Evolutionary conservation across 2,888 invertebrate genomes (phyloP), one percentile per base, ranked within the genome.

Genomic region (Chorisops tibialis): DNA sequence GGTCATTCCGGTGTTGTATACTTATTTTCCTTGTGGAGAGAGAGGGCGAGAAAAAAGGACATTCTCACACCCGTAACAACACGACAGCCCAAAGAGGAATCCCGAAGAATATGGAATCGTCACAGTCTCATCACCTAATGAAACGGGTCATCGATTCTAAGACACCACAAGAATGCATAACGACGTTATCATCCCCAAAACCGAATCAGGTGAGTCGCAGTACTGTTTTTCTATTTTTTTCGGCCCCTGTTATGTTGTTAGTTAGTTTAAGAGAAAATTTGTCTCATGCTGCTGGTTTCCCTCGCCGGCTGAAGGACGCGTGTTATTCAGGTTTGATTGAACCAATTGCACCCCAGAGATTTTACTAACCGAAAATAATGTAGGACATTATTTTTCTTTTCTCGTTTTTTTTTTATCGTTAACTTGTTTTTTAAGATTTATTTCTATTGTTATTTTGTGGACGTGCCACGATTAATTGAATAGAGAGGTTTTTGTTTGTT

Each of bases 91-190:
- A 9, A 9, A 2, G 30, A 5, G 30, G 7, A 9, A 30, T 12
- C 49, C 12, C 21, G 18, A 52, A 38, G 37, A 18, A 35, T 3
- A 52, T 52, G 38, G 38, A 38, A 7, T 9, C 37, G 19, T 14
- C 37, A 24, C 43, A 41, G 43, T 41, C 62, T 65, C 60, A 67
- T 54, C 48, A 64, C 41, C 24, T 65, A 64, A 63, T 66, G 65
- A 65, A 64, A 63, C 50, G 47, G 50, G 60, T 62, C 60, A 58
- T 59, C 63, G 61, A 64, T 59, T 63, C 66, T 22, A 62, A 64
- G 67, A 66, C 66, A 22, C 49, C 37, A 16, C 59, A 59, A n/a
- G 59, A 49, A 52, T 61, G 45, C 45, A 14, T 41, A 21, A 47
- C 43, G 11, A 47, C 61, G 18, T n/a, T 39, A 18, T 18, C 38